Evolutionary conservation across 2,888 invertebrate genomes (phyloP), one percentile per base, ranked within the genome.

Genomic region (Mythimna loreyi): DNA sequence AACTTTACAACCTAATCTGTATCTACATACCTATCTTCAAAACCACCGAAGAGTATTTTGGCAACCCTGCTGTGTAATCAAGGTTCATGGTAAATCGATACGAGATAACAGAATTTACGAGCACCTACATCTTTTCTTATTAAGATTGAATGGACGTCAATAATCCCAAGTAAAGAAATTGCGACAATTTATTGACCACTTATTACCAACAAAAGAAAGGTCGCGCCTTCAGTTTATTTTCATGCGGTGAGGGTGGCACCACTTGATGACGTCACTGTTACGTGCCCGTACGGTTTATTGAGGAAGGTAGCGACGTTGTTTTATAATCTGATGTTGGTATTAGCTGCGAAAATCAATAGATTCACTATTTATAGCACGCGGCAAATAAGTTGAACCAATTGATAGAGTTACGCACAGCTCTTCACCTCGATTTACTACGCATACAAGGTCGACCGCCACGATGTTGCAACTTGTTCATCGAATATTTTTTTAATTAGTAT

Each of bases 101-200:
- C 56, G n/a, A 75, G 81, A 80, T 82, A 85, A 82, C 76, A 70
- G 58, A 79, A 81, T 85, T 82, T 85, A 85, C 78, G 82, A 75
- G 69, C 79, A 81, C 75, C 80, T 78, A 83, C 71, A 71, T 80
- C 75, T 76, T 81, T 84, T 84, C 79, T 83, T 85, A 85, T 85
- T 85, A 85, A 85, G 78, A 82, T 80, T 80, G 81, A 81, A 82
- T 77, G 61, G 73, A 61, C 73, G 70, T 76, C 80, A 85, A 82
- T 83, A 79, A 79, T 77, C 74, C 69, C 59, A 71, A 78, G 71
- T 75, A 72, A 78, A 83, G 77, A 80, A 80, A 82, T 81, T 78
- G 80, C 78, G 81, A 81, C 80, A 78, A 81, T 82, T 84, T 85
- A 81, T 82, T 83, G 80, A 80, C 86, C 85, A 80, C 76, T 81